Evolutionary conservation across 2,113 vertebrate species (phyloP).

Genomic region (Hucho hucho): DNA sequence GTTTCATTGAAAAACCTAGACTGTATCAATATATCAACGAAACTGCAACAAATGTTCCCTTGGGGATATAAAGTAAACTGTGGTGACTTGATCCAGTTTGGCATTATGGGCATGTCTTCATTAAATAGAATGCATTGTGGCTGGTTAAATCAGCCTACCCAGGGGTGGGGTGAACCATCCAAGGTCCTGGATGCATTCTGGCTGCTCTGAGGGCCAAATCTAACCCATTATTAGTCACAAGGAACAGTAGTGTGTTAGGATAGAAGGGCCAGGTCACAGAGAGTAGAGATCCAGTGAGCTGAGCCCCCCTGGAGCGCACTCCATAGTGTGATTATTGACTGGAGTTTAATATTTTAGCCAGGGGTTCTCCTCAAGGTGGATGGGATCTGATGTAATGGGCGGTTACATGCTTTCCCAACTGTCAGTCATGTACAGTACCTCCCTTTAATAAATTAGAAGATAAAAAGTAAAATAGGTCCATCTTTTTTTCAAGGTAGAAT

Average conservation of each 20-base stretch:
- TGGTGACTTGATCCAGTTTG: not conserved
- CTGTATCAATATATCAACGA: too few species aligned
- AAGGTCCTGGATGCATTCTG: not conserved
- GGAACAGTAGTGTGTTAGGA: not conserved
- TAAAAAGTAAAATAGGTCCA: constrained; percentile 15
- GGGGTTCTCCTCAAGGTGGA: not conserved
- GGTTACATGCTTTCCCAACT: constrained; percentile 14
- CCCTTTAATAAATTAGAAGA: constrained; percentile 25
- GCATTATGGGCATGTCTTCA: not conserved
- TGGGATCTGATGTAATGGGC: constrained; percentile 17
- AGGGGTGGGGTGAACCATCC: not conserved
- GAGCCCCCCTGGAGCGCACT: constrained; percentile 8
- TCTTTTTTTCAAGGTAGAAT: not conserved
- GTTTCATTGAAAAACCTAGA: too few species aligned
- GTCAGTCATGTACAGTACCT: constrained; percentile 9
- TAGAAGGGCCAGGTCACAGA: not conserved
- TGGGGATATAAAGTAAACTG: not conserved
- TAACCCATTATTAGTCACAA: constrained; percentile 15
- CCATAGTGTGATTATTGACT: not conserved
- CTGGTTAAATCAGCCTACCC: not conserved
- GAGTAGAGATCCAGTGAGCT: not conserved
- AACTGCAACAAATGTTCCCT: not conserved
- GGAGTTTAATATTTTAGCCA: constrained; percentile 31
- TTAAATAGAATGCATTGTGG: not conserved
- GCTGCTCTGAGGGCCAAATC: not conserved